A percentile compares a stretch with the other conserved stretches of the same genome.
Evolutionary conservation across 2,113 vertebrate species (phyloP).

Genomic region (Collichthys lucidus): DNA sequence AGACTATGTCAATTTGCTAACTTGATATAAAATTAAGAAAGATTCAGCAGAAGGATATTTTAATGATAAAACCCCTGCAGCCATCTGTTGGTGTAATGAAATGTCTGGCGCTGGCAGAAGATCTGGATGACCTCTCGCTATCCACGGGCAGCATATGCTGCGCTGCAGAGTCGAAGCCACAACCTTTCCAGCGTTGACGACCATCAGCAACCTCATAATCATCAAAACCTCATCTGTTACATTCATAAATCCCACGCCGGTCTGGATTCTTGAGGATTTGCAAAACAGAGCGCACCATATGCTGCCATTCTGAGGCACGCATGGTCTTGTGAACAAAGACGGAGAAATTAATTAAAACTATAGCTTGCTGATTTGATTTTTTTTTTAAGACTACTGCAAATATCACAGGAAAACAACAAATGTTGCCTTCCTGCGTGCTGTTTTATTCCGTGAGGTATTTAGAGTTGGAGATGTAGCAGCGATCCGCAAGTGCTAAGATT

Average conservation of each 20-base stretch:
- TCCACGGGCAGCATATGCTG: constrained; percentile 70
- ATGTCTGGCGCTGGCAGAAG: constrained; percentile 64
- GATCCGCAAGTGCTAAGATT: constrained; percentile 53
- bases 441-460: constrained; percentile 52
- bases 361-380: constrained; percentile 39
- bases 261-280: constrained; percentile 80
- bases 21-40: constrained; percentile 34
- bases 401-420: constrained; percentile 68
- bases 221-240: constrained; percentile 76
- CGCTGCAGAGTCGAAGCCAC: constrained; percentile 19
- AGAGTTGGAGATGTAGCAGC: constrained; percentile 45
- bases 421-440: constrained; percentile 43
- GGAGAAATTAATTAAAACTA: constrained; percentile 76
- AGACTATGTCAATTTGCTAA: constrained; percentile 2
- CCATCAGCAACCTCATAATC: constrained; percentile 70
- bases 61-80: constrained; percentile 72
- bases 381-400: constrained; percentile 62
- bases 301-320: constrained; percentile 54
- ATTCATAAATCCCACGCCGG: constrained; percentile 64
- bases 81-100: constrained; percentile 81
- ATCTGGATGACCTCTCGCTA: constrained; percentile 73
- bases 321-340: constrained; percentile 44
- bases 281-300: constrained; percentile 74
- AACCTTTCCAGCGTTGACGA: constrained; percentile 58
- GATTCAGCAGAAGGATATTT: constrained; percentile 58